These are phyloP conservation scores for Caloenas nicobarica DNA, from an alignment of 2,113 vertebrate genomes.

Conservation along the genomic window DNA sequence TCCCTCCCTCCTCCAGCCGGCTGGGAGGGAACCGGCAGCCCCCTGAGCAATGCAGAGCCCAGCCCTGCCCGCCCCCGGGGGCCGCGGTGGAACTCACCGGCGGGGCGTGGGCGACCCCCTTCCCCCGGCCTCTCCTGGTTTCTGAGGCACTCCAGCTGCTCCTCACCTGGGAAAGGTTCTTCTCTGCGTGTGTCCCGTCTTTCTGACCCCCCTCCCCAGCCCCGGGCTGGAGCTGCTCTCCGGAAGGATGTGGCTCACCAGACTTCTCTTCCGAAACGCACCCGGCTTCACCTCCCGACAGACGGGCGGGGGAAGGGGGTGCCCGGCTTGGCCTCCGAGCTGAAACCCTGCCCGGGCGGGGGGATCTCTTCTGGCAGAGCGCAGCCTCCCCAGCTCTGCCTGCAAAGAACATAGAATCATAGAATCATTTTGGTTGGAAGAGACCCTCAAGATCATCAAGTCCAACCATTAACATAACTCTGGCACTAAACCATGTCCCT, in stretches of 20 bases:
- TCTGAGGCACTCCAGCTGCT: neutral
- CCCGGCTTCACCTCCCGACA: neutral
- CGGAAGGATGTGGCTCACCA: constrained; percentile 17
- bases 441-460: too few species aligned
- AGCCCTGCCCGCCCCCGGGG: neutral
- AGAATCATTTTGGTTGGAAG: too few species aligned
- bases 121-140: neutral
- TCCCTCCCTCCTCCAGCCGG: neutral
- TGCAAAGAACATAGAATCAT: neutral
- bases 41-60: neutral
- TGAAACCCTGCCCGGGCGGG: too few species aligned
- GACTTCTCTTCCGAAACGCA: neutral
- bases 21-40: neutral
- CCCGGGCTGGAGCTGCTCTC: neutral
- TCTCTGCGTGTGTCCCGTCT: neutral
- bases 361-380: neutral
- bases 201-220: neutral
- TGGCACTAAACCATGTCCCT: too few species aligned
- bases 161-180: neutral
- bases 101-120: neutral
- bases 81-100: neutral
- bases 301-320: neutral
- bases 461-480: too few species aligned
- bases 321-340: too few species aligned
- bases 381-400: neutral